Base-by-base conservation (phyloP, 1,140 invertebrate genomes). In the Luehdorfia chinensis region DNA sequence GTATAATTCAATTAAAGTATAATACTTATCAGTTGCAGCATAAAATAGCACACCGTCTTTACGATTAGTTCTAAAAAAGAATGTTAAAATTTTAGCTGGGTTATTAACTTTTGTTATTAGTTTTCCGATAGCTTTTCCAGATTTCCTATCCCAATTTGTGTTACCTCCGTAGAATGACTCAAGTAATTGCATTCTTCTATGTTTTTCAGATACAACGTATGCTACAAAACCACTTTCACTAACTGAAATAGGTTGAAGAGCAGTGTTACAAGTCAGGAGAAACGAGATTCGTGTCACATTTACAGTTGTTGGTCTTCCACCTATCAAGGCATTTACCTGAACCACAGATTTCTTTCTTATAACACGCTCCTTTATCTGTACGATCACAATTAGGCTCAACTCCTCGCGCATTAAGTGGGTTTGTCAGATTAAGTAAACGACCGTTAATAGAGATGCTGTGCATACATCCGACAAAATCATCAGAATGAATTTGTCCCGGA, bases 401-500 rank as follows among this genome's bases (percentile, higher is more conserved):
- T 0, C 91, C 92, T 11, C 91, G 84, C 1, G 94, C 92, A 12
- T 91, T 81, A 0, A 96, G 53, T 0, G 96, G 94, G 59, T 90
- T 91, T 11, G 92, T 93, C 36, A 97, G 75, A 67, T 97, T 96
- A 1, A 97, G 65, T 0, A 90, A 77, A 6, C 94, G 88, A 4
- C 96, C 96, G 69, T 97, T 97, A 19, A 98, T 91, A 0, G 92
- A 91, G 0, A 98, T 92, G 53, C 95, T 96, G 62, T 97, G 95
- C 39, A 98, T 90, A 66, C 97, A 98, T 1, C 97, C 97, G 21
- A 98, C 92, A 37, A 98, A 92, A 75, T 98, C 96, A 68, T 98
- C 96, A 0, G 95, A 94, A 53, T 93, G 92, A 13, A 98, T 91
- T 87, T 97, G 95, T 0, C 94, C 95, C 0, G 94, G 93, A 43